Conservation (phyloP, 2,113 vertebrate species). For the Toxotes chatareus region DNA sequence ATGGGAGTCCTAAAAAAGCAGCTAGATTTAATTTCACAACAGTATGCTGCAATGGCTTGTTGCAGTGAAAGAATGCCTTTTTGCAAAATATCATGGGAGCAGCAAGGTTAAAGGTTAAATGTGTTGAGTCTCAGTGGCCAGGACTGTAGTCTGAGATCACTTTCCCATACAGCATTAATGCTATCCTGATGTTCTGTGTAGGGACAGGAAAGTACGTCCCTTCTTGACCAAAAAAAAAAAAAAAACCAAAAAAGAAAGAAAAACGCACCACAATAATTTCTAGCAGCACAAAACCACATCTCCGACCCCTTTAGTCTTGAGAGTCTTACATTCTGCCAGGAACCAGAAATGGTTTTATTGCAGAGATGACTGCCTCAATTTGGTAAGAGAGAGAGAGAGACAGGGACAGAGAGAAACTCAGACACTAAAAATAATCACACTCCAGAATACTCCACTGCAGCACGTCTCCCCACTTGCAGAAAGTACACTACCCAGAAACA, state of each 20-base stretch:
- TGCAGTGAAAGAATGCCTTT: constrained; percentile 22
- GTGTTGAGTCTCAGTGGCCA: constrained; percentile 29
- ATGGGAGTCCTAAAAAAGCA: constrained; percentile 27
- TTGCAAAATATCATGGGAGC: constrained; percentile 46
- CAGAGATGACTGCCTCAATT: constrained; percentile 42
- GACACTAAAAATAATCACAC: constrained; percentile 71
- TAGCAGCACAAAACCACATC: constrained; percentile 23
- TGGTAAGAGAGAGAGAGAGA: constrained; percentile 43
- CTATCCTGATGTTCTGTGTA: constrained; percentile 42
- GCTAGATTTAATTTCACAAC: constrained; percentile 49
- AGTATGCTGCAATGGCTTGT: not conserved
- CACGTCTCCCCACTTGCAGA: constrained; percentile 50
- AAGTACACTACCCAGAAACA: constrained; percentile 46
- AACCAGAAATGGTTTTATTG: constrained; percentile 44
- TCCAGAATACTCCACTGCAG: constrained; percentile 57
- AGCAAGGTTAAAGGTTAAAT: constrained; percentile 47
- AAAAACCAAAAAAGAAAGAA: not conserved
- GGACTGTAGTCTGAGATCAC: constrained; percentile 16
- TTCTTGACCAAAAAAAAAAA: not conserved
- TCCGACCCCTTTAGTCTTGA: not conserved
- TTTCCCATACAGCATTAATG: constrained; percentile 49
- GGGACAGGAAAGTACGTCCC: constrained; percentile 11
- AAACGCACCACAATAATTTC: not conserved
- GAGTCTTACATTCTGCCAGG: constrained; percentile 13
- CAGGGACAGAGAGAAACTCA: constrained; percentile 34